Evolutionary conservation across 1,140 invertebrate genomes (phyloP), one percentile per base, ranked within the genome.

Genomic region (Caenorhabditis brenneri): DNA sequence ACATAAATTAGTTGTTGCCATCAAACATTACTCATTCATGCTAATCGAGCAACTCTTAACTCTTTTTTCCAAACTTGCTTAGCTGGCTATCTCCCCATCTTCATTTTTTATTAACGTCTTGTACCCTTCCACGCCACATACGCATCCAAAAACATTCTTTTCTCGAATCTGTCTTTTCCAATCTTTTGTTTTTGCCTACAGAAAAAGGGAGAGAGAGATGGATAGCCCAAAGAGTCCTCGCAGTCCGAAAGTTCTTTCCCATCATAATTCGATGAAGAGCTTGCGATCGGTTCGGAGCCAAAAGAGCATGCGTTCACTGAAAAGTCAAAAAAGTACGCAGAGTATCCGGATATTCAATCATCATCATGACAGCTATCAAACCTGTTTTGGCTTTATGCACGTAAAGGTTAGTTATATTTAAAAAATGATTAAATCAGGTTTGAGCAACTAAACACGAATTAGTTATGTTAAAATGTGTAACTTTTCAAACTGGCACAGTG

Each of bases 281-380:
- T 36, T 80, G 19, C 48, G 79, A 39, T 80, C 48, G 9, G 51
- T 58, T 29, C 48, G 48, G 19, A 53, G 48, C 22, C 51, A 53
- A 33, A 80, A 53, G 19, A 80, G 79, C 12, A 53, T 53, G 51
- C 51, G 48, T n/a, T 80, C 51, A 22, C 16, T 80, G 51, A 53
- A 80, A 36, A 80, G 51, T 51, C 51, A 53, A 22, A 80, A 55
- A 24, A 80, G 79, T 22, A 55, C 48, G 4, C 79, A 80, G 9
- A 53, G 48, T 16, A 53, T 80, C 39, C 79, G 79, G 12, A 80
- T 80, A 51, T 80, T 80, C 48, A 80, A 80, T 80, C 79, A 80
- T 46, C 48, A 80, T 10, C 79, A 80, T 39, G 79, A 51, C 19
- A 80, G 46, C 2, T 80, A 80, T 27, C 79, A 53, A 22, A 80